Base-by-base conservation (phyloP, 2,113 vertebrate genomes). In the Nycticorax nycticorax region DNA sequence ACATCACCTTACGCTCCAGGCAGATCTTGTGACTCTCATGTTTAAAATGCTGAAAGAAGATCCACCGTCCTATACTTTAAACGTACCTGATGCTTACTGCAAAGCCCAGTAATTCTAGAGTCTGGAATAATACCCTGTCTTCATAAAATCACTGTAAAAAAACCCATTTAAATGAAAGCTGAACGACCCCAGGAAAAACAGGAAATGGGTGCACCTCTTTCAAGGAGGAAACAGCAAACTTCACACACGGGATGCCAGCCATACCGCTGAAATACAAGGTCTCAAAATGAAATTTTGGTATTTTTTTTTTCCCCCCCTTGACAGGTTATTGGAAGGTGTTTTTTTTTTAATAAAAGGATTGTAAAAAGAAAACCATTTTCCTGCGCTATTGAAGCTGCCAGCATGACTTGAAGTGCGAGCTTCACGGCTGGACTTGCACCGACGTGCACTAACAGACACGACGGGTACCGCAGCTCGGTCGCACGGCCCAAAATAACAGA, bases 371-470 rank as follows among this genome's bases (percentile, higher is more conserved):
- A 78, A 17, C 50, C 26, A 26, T 63, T 45, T 71, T 57, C 23
- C 68, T 50, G 52, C 1, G 1, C 39, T 30, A 6, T 4, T 3
- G 5, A 72, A 72, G 76, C 23, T 55, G 66, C 56, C 75, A 68
- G 75, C 1, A 2, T 12, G 37, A 69, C 26, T 0, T 14, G 57
- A 69, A 85, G 90, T 67, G 30, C 1, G 0, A 0, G 41, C 67
- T 37, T 6, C 1, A 57, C 0, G 3, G 47, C 56, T 20, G 43
- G n/a, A 37, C 13, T 35, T 24, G 55, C 16, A 13, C 37, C 0
- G 1, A 11, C 0, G 10, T 1, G 66, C 23, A 7, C 14, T 7
- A 20, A 63, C 57, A 62, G 57, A 24, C n/a, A 12, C 0, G 1
- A 9, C 3, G 1, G 37, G 57, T 4, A 55, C 35, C 1, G 2